These are phyloP conservation scores for Rhinoptilus africanus DNA, from an alignment of 2,113 vertebrate species.

Conservation along the genomic window DNA sequence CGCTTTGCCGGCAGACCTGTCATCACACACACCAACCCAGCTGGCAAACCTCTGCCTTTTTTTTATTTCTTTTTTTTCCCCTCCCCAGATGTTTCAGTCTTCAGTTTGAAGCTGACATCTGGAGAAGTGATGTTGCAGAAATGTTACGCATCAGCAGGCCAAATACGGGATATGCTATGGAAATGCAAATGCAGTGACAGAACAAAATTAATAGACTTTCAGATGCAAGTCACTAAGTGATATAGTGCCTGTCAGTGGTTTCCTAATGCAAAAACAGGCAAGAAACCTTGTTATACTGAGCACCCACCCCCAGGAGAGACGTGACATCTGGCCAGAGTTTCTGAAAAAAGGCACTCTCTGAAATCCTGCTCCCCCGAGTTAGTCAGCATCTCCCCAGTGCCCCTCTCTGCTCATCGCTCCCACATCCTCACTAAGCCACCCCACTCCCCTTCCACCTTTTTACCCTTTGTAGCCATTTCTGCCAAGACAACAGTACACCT, in stretches of 20 bases:
- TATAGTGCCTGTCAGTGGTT: background rate
- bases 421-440: background rate
- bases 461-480: background rate
- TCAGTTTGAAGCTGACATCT: slow-evolving; percentile 46
- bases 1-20: background rate
- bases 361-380: background rate
- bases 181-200: background rate
- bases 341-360: background rate
- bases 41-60: background rate
- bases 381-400: background rate
- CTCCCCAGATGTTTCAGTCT: slow-evolving; percentile 6
- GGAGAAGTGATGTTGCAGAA: slow-evolving; percentile 41
- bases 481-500: background rate
- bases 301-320: background rate
- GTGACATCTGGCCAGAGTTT: background rate
- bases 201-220: background rate
- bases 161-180: background rate
- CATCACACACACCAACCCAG: background rate
- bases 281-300: background rate
- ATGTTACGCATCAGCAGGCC: background rate
- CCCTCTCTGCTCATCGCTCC: background rate
- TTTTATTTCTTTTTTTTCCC: background rate
- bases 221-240: background rate
- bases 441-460: background rate
- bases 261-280: background rate